Percentiles rank a stretch among this genome's conserved stretches.
Conservation (phyloP, 2,113 vertebrate species). For the Gymnogyps californianus region DNA sequence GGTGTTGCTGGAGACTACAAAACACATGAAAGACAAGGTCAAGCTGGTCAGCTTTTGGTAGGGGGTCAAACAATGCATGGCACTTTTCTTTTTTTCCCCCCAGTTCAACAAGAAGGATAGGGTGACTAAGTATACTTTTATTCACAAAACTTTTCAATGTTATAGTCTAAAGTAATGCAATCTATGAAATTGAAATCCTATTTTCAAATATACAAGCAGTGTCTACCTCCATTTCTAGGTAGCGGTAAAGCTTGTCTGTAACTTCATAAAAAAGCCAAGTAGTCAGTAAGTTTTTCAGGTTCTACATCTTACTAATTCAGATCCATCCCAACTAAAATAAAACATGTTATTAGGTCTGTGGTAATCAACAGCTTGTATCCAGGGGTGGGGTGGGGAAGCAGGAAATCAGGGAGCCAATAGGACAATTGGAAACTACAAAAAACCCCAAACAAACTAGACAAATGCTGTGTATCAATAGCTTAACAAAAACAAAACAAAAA, state of each 20-base stretch:
- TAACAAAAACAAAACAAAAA: neutral
- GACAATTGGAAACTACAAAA: neutral
- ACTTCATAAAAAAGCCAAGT: neutral
- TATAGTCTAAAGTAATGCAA: neutral
- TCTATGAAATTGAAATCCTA: neutral
- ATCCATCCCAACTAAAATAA: neutral
- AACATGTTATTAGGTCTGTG: neutral
- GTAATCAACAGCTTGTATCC: neutral
- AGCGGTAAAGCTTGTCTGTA: neutral
- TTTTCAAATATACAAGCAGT: neutral
- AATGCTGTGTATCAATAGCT: neutral
- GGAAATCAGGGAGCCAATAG: accelerated
- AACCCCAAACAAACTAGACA: neutral
- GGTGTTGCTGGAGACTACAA: conserved; percentile 43
- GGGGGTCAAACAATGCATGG: neutral
- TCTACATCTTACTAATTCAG: neutral
- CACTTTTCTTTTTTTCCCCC: neutral
- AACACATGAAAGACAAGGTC: neutral
- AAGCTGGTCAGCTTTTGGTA: neutral
- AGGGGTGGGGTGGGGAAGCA: neutral
- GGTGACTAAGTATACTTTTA: neutral
- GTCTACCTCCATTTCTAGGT: neutral
- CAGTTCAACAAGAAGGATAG: neutral
- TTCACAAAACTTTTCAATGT: neutral
- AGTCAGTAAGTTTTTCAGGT: neutral